Base-by-base conservation (phyloP, 2,797 vertebrate species). In the Cynodonichthys magdalenae region DNA sequence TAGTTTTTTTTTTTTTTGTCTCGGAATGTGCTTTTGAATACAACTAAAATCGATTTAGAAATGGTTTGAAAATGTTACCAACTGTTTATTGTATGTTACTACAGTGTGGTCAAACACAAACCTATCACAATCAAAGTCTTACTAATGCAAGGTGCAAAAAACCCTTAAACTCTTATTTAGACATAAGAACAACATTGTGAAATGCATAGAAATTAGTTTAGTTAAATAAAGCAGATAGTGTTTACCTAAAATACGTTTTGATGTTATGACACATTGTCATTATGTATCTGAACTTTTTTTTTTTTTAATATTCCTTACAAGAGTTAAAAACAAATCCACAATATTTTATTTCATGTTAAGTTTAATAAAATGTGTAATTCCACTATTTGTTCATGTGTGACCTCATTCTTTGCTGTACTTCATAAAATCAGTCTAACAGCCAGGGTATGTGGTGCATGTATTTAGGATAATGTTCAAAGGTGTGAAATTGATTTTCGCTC, bases 401-500 rank as follows among this genome's bases (percentile, higher is more conserved):
- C 71, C 58, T 50, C 66, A 66, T 66, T 74, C 49, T 45, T 56
- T 50, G 42, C 69, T 62, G 31, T 63, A 71, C 82, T 72, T 81
- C 83, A 89, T 74, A 74, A 83, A 80, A 66, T 53, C 17, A 48
- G 34, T 66, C 47, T 53, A 75, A 84, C 63, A 84, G 64, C 75
- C 75, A 52, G 69, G 61, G 77, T 79, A 66, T 83, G 51, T 74
- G 69, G 70, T 59, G 57, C 74, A 69, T 66, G 75, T 82, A 74
- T 88, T 87, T 81, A 82, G 82, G 80, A 83, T 83, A 88, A 89
- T 54, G 78, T 72, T 79, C 76, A 82, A 82, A 85, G 81, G 84
- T 91, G 84, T 89, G 86, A 90, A 90, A 91, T 89, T 87, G 80
- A 82, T 87, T 90, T 88, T 80, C 66, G 70, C 66, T 77, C 60